Conservation (phyloP, 2,797 vertebrate genomes). For the Premnoplex brunnescens region DNA sequence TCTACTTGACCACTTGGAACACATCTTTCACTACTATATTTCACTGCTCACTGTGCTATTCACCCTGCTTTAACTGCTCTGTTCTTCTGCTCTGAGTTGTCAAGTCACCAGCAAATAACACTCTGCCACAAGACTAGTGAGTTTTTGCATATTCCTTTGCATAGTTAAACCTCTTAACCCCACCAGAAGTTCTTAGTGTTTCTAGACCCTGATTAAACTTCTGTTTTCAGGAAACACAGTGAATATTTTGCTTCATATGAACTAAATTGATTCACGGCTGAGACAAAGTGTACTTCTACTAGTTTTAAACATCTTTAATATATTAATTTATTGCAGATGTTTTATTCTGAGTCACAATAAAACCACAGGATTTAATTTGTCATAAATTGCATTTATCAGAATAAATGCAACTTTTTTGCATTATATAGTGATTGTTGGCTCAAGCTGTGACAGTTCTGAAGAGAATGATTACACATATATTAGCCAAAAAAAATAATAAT, state of each 20-base stretch:
- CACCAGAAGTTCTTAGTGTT: background rate
- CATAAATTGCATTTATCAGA: slow-evolving; percentile 37
- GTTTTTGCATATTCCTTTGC: background rate
- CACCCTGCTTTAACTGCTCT: background rate
- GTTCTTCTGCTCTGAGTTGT: background rate
- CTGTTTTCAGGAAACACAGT: background rate
- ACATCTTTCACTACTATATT: background rate
- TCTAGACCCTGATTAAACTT: background rate
- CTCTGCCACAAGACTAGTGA: background rate
- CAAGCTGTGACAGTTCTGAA: slow-evolving; percentile 42
- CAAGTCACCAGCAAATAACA: background rate
- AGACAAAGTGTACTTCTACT: background rate
- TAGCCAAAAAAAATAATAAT: slow-evolving; percentile 13
- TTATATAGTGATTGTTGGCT: slow-evolving; percentile 53
- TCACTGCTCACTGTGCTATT: background rate
- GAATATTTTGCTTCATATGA: background rate
- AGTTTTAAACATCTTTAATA: background rate
- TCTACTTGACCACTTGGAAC: background rate
- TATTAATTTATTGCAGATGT: slow-evolving; percentile 1
- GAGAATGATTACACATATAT: slow-evolving; percentile 57
- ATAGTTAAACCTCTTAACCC: background rate
- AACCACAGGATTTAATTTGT: background rate
- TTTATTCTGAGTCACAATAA: slow-evolving; percentile 41
- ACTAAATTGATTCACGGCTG: background rate
- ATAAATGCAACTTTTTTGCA: slow-evolving; percentile 22